These are phyloP conservation scores for Cataglyphis albicans DNA, from an alignment of 2,888 invertebrate species.

Conservation along the genomic window DNA sequence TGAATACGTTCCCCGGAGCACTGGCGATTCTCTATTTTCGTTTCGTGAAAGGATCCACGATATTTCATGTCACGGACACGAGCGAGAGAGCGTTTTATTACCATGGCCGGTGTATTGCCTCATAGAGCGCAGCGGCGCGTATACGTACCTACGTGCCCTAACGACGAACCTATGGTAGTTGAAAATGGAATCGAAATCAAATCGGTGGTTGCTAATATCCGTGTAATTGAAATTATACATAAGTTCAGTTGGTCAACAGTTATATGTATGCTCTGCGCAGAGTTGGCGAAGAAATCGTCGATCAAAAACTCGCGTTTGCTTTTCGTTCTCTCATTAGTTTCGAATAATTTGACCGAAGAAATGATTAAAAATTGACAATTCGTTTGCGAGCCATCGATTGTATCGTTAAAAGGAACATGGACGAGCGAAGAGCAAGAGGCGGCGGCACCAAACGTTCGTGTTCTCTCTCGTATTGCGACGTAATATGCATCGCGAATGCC, in stretches of 20 bases:
- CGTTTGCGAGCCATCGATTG: conserved; percentile 69
- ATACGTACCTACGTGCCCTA: conserved; percentile 18
- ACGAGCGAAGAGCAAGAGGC: conserved; percentile 56
- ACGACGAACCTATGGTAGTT: conserved; percentile 18
- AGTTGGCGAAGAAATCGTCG: background rate
- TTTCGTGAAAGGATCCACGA: conserved; percentile 57
- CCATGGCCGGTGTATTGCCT: conserved; percentile 34
- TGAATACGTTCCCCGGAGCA: conserved; percentile 42
- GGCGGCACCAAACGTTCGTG: conserved; percentile 66
- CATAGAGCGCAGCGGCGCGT: conserved; percentile 32
- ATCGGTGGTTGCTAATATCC: conserved; percentile 16
- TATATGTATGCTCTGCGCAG: background rate
- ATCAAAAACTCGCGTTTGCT: background rate
- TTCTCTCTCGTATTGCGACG: conserved; percentile 66
- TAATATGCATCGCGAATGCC: conserved; percentile 81
- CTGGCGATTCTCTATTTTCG: conserved; percentile 49
- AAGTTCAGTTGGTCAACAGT: background rate
- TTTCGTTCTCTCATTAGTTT: background rate
- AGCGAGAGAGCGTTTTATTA: conserved; percentile 57
- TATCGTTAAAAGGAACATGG: conserved; percentile 58
- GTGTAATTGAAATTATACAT: conserved; percentile 26
- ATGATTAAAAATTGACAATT: background rate
- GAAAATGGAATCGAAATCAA: conserved; percentile 14
- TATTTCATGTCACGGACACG: conserved; percentile 55
- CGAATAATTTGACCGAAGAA: background rate